Base-by-base conservation (phyloP, 2,888 invertebrate genomes). In the Baronia brevicornis region DNA sequence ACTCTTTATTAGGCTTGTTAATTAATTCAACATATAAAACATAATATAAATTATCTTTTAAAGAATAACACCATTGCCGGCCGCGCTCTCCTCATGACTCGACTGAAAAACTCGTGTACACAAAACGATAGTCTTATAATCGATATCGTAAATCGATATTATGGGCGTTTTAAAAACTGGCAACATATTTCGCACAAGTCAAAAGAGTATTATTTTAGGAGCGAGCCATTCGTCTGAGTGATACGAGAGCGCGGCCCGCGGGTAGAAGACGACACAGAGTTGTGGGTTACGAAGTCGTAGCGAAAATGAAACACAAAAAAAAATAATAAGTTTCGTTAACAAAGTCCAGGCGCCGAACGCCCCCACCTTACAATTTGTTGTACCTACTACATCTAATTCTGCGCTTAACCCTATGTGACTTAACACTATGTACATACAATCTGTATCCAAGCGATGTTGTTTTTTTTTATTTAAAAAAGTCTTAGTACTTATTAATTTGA, bases 1-100 rank as follows among this genome's bases (percentile, higher is more conserved):
- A 79, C 79, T 82, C 80, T 84, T 84, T 84, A 84, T 82, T 84
- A 80, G 77, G 73, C 65, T 73, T 78, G 80, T 82, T 82, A 80
- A n/a, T n/a, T n/a, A n/a, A 78, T 80, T 65, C 68, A 71, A 70
- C 78, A 78, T 70, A 70, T 69, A 71, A 80, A 77, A 77, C 74
- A 79, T 71, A 79, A 78, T 73, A 79, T 73, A 77, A 74, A 77
- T 74, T 68, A 74, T 75, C 65, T 72, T 72, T 57, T 71, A 78
- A 73, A n/a, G n/a, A 79, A 77, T 74, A 79, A 77, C 77, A 78
- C 75, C 75, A 66, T 57, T 61, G 65, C 37, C 44, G 43, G 40
- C 54, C 53, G 62, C 63, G 54, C 58, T 60, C 60, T 58, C 15
- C 10, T 7, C 5, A 19, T 19, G 17, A 10, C n/a, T 18, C 11